Evolutionary conservation across 2,888 invertebrate species (phyloP).

Genomic region (Drosophila peninsularis): DNA sequence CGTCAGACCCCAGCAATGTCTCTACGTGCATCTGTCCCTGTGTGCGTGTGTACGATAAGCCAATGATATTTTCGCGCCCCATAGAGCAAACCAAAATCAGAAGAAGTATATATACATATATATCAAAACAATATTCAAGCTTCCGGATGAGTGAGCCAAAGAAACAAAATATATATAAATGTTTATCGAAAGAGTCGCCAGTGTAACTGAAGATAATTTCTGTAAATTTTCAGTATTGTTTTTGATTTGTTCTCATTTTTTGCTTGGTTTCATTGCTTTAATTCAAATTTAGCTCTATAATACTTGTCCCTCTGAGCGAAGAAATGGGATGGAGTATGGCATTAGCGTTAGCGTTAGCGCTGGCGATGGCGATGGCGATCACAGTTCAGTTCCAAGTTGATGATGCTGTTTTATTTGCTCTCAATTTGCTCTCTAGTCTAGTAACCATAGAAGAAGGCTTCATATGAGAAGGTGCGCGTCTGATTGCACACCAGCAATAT

Average conservation of each 20-base stretch:
- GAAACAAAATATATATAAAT: not conserved
- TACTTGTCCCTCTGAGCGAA: slow-evolving; percentile 38
- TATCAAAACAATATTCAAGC: not conserved
- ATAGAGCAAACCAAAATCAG: slow-evolving; percentile 1
- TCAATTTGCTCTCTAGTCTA: slow-evolving; percentile 53
- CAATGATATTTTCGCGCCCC: slow-evolving; percentile 11
- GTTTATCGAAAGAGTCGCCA: slow-evolving; percentile 10
- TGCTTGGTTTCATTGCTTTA: slow-evolving; percentile 26
- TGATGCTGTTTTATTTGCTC: slow-evolving; percentile 57
- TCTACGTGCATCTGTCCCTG: not conserved
- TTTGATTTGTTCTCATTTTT: slow-evolving; percentile 22
- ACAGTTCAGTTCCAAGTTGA: slow-evolving; percentile 72
- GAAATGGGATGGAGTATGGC: slow-evolving; percentile 30
- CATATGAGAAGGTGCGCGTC: slow-evolving; percentile 77
- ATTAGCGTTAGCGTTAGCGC: slow-evolving; percentile 12
- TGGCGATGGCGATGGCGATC: slow-evolving; percentile 47
- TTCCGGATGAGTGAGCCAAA: slow-evolving; percentile 8
- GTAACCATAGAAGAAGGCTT: slow-evolving; percentile 82
- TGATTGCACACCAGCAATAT: slow-evolving; percentile 73
- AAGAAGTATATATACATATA: not conserved
- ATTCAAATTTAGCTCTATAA: slow-evolving; percentile 46
- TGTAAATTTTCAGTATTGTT: not conserved
- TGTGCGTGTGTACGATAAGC: slow-evolving; percentile 32
- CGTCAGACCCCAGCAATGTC: not conserved
- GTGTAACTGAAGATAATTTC: slow-evolving; percentile 11